Percentiles rank a stretch among this genome's conserved stretches.
phyloP scores from a whole-genome alignment of 30 jellyfish, hydroid and myxozoan genomes.

The Sanderia malayensis region DNA sequence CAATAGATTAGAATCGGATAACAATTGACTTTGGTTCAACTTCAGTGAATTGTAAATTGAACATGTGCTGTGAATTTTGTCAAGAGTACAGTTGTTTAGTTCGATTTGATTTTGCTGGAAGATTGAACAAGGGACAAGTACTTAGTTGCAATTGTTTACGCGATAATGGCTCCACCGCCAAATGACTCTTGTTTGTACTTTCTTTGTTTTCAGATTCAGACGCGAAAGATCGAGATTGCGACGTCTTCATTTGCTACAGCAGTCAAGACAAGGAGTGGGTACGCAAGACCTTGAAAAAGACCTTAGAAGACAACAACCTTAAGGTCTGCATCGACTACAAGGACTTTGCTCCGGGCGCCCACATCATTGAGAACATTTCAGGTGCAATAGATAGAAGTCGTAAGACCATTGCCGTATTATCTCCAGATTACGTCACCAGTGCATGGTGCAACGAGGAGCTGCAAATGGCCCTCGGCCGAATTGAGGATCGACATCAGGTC shows the following conservation, averaged over 20 bases:
- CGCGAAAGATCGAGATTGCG: conserved; percentile 19
- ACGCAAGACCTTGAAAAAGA: conserved; percentile 34
- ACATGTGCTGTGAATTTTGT: no score
- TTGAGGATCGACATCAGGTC: conserved; percentile 52
- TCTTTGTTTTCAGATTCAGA: background rate
- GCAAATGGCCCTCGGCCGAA: conserved; percentile 65
- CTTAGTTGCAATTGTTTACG: no score
- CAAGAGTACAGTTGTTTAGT: no score
- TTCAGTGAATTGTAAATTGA: no score
- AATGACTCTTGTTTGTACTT: no score
- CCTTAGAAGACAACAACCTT: conserved; percentile 36
- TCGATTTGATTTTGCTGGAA: no score
- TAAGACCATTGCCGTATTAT: conserved; percentile 79
- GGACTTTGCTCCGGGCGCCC: conserved; percentile 69
- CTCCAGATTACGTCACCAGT: conserved; percentile 76
- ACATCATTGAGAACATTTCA: conserved; percentile 63
- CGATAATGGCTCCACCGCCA: no score
- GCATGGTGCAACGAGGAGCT: conserved; percentile 76
- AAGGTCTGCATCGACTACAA: conserved; percentile 71
- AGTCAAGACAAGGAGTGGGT: conserved; percentile 81
- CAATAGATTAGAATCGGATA: no score
- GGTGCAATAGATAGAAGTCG: conserved; percentile 78
- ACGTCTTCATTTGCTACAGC: conserved; percentile 88
- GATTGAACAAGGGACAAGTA: no score
- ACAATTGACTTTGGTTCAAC: no score